Evolutionary conservation across 1,140 invertebrate genomes (phyloP).

Genomic region (Thaumatotibia leucotreta): DNA sequence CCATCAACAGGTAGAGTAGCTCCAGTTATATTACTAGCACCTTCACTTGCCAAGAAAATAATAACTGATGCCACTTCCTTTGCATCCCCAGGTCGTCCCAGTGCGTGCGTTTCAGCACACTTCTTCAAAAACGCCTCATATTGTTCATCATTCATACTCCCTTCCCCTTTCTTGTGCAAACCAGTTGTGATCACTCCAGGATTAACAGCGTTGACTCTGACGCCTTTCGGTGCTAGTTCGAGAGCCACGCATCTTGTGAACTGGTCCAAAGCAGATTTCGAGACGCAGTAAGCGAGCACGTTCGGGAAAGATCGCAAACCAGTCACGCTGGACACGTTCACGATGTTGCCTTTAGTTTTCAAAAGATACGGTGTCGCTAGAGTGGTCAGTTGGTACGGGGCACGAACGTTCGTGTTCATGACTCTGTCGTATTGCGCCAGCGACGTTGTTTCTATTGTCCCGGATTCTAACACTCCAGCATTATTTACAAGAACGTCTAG

Average conservation of each 20-base stretch:
- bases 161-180: slow-evolving; percentile 81
- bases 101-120: slow-evolving; percentile 84
- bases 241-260: slow-evolving; percentile 84
- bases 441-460: slow-evolving; percentile 84
- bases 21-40: slow-evolving; percentile 88
- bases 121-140: slow-evolving; percentile 85
- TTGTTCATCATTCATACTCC: slow-evolving; percentile 81
- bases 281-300: slow-evolving; percentile 85
- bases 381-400: slow-evolving; percentile 85
- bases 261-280: slow-evolving; percentile 89
- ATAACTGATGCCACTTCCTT: slow-evolving; percentile 87
- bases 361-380: slow-evolving; percentile 85
- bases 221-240: slow-evolving; percentile 82
- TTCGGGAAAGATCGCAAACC: slow-evolving; percentile 84
- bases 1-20: slow-evolving; percentile 87
- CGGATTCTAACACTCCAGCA: slow-evolving; percentile 82
- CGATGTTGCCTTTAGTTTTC: slow-evolving; percentile 84
- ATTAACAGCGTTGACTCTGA: slow-evolving; percentile 88
- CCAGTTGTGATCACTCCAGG: slow-evolving; percentile 87
- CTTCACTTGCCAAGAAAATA: slow-evolving; percentile 86
- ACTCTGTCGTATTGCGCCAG: slow-evolving; percentile 85
- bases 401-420: slow-evolving; percentile 86
- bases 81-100: slow-evolving; percentile 84
- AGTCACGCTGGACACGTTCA: slow-evolving; percentile 90
- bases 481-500: slow-evolving; percentile 87